Evolutionary conservation across 2,797 vertebrate species (phyloP).

Genomic region (Notoglanidium macrostoma): DNA sequence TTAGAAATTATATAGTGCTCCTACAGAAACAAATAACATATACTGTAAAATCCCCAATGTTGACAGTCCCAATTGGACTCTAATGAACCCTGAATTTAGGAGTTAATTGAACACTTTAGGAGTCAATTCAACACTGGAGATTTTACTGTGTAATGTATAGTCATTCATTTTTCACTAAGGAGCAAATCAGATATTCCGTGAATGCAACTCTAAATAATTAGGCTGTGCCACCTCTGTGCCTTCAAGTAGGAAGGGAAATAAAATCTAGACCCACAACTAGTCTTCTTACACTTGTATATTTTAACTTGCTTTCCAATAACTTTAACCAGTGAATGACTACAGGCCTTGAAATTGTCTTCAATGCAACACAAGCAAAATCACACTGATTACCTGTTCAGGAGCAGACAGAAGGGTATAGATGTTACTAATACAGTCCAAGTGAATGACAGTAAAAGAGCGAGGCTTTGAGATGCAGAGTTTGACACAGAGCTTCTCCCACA

Average conservation of each 20-base stretch:
- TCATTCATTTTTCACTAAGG: background rate
- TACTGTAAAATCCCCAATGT: too few species aligned
- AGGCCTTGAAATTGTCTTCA: background rate
- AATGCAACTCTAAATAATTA: background rate
- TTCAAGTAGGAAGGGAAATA: too few species aligned
- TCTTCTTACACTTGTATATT: too few species aligned
- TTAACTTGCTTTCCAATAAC: background rate
- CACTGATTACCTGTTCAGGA: background rate
- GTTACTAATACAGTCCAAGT: background rate
- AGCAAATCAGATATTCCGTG: background rate
- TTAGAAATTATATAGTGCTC: background rate
- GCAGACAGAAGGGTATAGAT: background rate
- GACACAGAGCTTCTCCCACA: background rate
- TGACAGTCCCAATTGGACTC: too few species aligned
- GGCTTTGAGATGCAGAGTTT: background rate
- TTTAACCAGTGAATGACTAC: background rate
- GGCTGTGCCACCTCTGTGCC: background rate
- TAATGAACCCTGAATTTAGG: too few species aligned
- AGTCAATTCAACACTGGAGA: too few species aligned
- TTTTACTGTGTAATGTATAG: background rate
- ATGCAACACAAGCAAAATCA: background rate
- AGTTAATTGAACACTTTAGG: too few species aligned
- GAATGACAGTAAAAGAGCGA: background rate
- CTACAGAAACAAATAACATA: background rate
- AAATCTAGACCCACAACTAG: too few species aligned